Evolutionary conservation across 2,797 vertebrate genomes (phyloP).

Genomic region (Trichosurus vulpecula): DNA sequence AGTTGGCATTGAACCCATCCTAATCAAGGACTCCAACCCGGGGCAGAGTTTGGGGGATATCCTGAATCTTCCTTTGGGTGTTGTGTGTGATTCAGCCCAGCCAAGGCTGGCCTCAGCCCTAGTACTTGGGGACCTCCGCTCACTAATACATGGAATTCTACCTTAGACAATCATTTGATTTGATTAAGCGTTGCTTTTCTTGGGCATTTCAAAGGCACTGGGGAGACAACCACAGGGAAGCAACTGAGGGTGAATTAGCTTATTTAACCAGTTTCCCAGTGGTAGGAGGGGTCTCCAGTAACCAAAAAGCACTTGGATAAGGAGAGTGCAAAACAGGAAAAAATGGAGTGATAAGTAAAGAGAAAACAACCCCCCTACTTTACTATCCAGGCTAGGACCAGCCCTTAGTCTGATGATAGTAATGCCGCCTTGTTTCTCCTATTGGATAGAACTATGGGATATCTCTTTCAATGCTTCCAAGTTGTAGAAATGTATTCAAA

Average conservation of each 20-base stretch:
- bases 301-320: neutral
- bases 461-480: neutral
- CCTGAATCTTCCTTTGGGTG: neutral
- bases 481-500: neutral
- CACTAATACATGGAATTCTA: neutral
- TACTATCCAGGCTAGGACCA: neutral
- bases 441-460: neutral
- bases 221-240: neutral
- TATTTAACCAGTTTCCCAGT: neutral
- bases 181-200: neutral
- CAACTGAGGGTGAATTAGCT: neutral
- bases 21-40: neutral
- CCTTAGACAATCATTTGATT: neutral
- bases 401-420: neutral
- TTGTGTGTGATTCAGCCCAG: neutral
- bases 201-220: neutral
- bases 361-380: neutral
- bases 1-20: neutral
- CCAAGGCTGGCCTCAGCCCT: neutral
- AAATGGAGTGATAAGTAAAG: neutral
- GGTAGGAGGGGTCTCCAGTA: neutral
- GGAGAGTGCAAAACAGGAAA: neutral
- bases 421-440: neutral
- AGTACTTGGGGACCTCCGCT: neutral
- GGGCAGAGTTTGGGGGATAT: neutral